Evolutionary conservation across 2,888 invertebrate genomes (phyloP).

Genomic region (Mesoligia furuncula): DNA sequence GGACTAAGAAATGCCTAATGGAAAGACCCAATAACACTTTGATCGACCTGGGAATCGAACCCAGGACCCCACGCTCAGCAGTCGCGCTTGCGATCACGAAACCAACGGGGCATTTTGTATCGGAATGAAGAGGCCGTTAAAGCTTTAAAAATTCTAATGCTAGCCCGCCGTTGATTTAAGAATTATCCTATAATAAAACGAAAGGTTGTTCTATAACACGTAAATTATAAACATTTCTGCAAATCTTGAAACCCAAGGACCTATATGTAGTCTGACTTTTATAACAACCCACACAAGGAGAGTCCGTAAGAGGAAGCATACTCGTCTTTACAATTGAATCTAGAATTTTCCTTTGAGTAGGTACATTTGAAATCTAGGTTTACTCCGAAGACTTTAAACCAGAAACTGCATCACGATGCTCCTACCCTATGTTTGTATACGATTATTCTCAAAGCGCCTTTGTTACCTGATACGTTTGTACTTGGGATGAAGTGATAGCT

Average conservation of each 20-base stretch:
- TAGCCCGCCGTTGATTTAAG: background rate
- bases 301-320: background rate
- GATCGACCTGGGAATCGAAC: too few species aligned
- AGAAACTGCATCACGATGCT: background rate
- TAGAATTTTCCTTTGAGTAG: background rate
- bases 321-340: background rate
- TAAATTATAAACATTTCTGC: background rate
- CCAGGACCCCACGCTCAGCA: too few species aligned
- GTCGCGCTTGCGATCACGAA: too few species aligned
- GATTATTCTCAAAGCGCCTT: constrained; percentile 20
- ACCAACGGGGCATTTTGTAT: background rate
- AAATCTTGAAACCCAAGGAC: background rate
- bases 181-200: background rate
- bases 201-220: background rate
- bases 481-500: constrained; percentile 17
- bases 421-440: background rate
- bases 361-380: background rate
- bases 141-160: background rate
- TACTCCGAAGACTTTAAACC: background rate
- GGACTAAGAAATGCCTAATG: too few species aligned
- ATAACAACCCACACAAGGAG: background rate
- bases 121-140: background rate
- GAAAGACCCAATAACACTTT: too few species aligned
- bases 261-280: background rate
- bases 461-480: constrained; percentile 31